Evolutionary conservation across 2,797 vertebrate species (phyloP).

Genomic region (Gymnopithys bicolor): DNA sequence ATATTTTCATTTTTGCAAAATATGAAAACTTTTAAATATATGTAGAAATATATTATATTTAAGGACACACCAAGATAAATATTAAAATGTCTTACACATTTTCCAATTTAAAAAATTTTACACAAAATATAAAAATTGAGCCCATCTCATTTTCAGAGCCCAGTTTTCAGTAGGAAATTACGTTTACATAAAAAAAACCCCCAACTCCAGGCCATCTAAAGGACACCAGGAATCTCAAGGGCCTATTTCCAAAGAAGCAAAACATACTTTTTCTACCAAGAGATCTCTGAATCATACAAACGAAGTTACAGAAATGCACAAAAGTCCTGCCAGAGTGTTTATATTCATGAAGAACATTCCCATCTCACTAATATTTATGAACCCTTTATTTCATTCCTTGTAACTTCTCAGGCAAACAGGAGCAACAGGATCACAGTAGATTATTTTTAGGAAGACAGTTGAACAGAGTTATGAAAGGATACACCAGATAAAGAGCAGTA

Average conservation of each 20-base stretch:
- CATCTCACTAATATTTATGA: not conserved
- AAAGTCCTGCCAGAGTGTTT: not conserved
- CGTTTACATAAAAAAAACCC: not conserved
- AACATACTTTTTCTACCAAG: not conserved
- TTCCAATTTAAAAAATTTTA: not conserved
- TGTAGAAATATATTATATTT: not conserved
- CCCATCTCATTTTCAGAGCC: not conserved
- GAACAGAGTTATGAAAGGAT: not conserved
- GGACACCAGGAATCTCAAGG: not conserved
- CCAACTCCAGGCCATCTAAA: not conserved
- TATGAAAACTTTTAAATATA: not conserved
- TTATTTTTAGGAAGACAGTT: conserved; percentile 3
- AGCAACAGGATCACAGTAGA: not conserved
- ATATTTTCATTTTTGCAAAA: not conserved
- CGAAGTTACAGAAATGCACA: not conserved
- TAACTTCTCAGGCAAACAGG: not conserved
- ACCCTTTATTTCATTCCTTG: not conserved
- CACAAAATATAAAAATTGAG: not conserved
- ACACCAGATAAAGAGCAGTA: accelerated
- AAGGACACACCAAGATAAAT: not conserved
- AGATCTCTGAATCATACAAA: not conserved
- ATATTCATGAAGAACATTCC: not conserved
- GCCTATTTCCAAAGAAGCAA: not conserved
- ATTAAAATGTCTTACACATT: not conserved
- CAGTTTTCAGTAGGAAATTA: not conserved